A percentile compares a stretch with the other conserved stretches of the same genome.
Evolutionary conservation across 2,888 invertebrate genomes (phyloP).

Genomic region (Mythimna loreyi): DNA sequence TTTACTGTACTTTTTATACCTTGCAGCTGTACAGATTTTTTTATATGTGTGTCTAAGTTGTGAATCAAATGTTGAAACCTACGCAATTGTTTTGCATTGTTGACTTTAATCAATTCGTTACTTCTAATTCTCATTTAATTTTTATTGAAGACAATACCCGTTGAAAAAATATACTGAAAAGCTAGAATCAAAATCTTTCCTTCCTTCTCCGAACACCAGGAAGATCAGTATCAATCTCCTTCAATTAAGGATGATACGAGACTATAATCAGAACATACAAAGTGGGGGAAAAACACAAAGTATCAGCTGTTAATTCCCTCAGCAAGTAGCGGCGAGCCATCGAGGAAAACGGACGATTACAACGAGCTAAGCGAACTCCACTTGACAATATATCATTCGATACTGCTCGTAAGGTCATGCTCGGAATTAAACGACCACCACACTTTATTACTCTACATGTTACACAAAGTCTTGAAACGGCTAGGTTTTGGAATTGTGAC

Average conservation of each 20-base stretch:
- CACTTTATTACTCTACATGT: neutral
- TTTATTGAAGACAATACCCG: neutral
- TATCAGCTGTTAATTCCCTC: slow-evolving; percentile 43
- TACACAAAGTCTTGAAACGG: neutral
- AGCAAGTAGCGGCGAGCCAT: slow-evolving; percentile 21
- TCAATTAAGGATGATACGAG: neutral
- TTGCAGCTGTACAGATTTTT: no score
- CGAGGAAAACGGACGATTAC: slow-evolving; percentile 49
- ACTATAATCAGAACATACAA: slow-evolving; percentile 12
- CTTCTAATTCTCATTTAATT: neutral
- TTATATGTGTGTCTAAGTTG: neutral
- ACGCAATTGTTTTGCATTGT: neutral
- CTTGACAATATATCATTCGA: slow-evolving; percentile 38
- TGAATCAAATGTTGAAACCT: neutral
- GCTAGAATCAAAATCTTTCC: neutral
- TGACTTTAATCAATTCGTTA: neutral
- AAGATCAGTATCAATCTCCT: neutral
- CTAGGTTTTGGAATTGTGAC: neutral
- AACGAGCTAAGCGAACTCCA: slow-evolving; percentile 31
- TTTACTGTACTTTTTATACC: no score
- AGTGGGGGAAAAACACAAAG: slow-evolving; percentile 26
- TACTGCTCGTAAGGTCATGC: slow-evolving; percentile 40
- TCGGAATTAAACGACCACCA: slow-evolving; percentile 3
- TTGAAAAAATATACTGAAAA: neutral
- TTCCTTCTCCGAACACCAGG: neutral